Base-by-base conservation (phyloP, 2,888 invertebrate species). In the Hirtodrosophila histrioides region DNA sequence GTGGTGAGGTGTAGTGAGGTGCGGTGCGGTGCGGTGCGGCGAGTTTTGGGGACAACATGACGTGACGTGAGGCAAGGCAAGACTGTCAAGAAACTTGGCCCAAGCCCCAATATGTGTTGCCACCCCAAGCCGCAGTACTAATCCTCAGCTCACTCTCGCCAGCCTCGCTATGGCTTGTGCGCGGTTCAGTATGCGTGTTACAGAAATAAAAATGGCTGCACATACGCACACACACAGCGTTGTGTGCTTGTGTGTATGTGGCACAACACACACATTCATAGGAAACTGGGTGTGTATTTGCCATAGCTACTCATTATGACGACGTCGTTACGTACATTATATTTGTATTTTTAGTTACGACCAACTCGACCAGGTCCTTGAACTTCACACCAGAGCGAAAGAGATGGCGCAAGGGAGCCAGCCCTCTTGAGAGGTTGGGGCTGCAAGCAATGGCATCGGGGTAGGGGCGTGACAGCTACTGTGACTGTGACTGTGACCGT, bases 221-320 rank as follows among this genome's bases (percentile, higher is more conserved):
- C 54, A 74, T 40, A 46, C 49, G 48, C 36, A 33, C 24, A 46
- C n/a, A 55, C 10, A 41, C 29, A 65, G 11, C 29, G 49, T 24
- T 24, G 37, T 8, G 27, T 24, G 29, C 8, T 2, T 17, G 17
- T 17, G 17, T 17, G 17, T 17, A 2, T 17, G 17, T 17, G 17
- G 31, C 23, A 46, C 8, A 39, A 31, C 23, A 46, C 8, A 39
- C 36, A 37, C 3, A 4, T 41, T 10, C 43, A 37, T 23, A 24
- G 56, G 23, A 23, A 49, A 17, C 41, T 61, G 69, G 53, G 64
- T 55, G 73, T 78, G 65, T 67, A 69, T 70, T 57, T 60, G 66
- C 23, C 66, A 76, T 61, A 79, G 80, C 77, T 86, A 76, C 69
- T 79, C 81, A 81, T 86, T 86, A 81, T 65, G 69, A 84, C 48